Evolutionary conservation across 2,888 invertebrate species (phyloP).

Genomic region (Mythimna pallens): DNA sequence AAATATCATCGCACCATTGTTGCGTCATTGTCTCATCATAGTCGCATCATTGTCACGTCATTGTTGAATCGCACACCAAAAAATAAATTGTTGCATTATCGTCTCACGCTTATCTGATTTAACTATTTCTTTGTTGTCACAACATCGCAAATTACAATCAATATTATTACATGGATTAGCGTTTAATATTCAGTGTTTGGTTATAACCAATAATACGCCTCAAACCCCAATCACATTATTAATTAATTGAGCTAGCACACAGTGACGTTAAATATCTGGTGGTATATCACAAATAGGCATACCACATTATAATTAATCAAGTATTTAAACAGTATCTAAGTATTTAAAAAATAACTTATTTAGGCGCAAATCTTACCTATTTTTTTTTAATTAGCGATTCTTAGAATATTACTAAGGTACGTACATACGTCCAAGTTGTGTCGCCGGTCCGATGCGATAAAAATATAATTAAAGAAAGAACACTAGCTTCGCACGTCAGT

Average conservation of each 20-base stretch:
- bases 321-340: not conserved
- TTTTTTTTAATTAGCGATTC: too few relatives aligned
- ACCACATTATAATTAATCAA: not conserved
- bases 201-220: conserved; percentile 14
- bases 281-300: conserved; percentile 12
- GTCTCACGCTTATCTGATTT: not conserved
- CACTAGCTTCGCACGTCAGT: too few relatives aligned
- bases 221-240: conserved; percentile 14
- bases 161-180: conserved; percentile 9
- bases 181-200: conserved; percentile 21
- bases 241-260: conserved; percentile 19
- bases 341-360: not conserved
- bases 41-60: too few relatives aligned
- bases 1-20: too few relatives aligned
- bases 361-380: not conserved
- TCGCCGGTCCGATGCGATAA: too few relatives aligned
- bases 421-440: too few relatives aligned
- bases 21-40: too few relatives aligned
- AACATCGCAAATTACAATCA: not conserved
- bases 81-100: not conserved
- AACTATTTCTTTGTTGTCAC: not conserved
- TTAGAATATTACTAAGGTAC: too few relatives aligned
- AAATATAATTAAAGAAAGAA: too few relatives aligned
- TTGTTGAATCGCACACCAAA: too few relatives aligned
- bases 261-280: conserved; percentile 6